Evolutionary conservation across 2,113 vertebrate species (phyloP).

Genomic region (Lichenostomus cassidix): DNA sequence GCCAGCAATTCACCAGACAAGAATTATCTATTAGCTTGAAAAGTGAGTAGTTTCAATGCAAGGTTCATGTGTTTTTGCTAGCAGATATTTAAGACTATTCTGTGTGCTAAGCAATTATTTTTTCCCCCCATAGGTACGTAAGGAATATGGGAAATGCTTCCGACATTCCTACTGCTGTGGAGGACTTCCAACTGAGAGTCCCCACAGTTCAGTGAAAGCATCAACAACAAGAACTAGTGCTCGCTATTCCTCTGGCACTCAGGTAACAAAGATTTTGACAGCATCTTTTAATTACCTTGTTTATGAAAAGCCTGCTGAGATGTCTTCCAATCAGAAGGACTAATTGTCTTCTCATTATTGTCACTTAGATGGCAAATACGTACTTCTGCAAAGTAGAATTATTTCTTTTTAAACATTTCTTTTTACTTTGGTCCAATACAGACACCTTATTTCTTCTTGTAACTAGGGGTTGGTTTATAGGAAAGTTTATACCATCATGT

Average conservation of each 20-base stretch:
- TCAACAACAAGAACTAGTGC: constrained; percentile 94
- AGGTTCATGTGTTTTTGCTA: background rate
- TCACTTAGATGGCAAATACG: constrained; percentile 44
- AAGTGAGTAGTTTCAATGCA: background rate
- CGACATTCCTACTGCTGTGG: constrained; percentile 96
- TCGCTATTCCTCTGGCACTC: constrained; percentile 97
- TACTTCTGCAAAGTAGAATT: background rate
- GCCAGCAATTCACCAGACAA: background rate
- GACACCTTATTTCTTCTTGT: background rate
- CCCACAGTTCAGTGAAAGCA: constrained; percentile 93
- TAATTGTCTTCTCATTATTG: constrained; percentile 70
- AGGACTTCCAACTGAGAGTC: constrained; percentile 90
- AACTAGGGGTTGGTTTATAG: background rate
- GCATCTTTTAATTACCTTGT: constrained; percentile 68
- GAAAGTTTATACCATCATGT: background rate
- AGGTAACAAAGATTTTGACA: constrained; percentile 82
- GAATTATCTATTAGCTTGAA: background rate
- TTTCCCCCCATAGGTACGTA: constrained; percentile 81
- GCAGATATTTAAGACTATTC: background rate
- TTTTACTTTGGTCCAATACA: background rate
- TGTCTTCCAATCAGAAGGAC: constrained; percentile 57
- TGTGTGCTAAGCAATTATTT: background rate
- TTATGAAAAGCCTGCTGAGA: constrained; percentile 70
- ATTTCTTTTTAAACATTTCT: constrained; percentile 30
- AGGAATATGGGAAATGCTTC: constrained; percentile 98